Evolutionary conservation across 2,113 vertebrate species (phyloP).

Genomic region (Lota lota): DNA sequence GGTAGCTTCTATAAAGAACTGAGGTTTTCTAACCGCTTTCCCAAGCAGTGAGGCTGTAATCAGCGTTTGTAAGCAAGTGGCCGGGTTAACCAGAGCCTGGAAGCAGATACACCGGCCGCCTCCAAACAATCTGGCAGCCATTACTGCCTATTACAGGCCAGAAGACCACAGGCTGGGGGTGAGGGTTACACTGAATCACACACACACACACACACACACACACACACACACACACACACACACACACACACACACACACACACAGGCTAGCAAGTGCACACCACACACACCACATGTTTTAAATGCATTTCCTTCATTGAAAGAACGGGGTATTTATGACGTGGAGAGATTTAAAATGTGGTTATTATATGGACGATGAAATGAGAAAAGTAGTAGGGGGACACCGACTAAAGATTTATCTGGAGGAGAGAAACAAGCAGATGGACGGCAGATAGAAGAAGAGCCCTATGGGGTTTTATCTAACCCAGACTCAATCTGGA

Average conservation of each 20-base stretch:
- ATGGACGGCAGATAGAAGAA: not conserved
- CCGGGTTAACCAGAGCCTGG: slow-evolving; percentile 62
- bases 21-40: slow-evolving; percentile 57
- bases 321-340: too few relatives aligned
- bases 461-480: not conserved
- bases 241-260: slow-evolving; percentile 19
- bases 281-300: too few relatives aligned
- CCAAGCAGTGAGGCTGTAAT: slow-evolving; percentile 62
- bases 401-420: too few relatives aligned
- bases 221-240: not conserved
- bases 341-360: too few relatives aligned
- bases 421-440: too few relatives aligned
- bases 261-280: too few relatives aligned
- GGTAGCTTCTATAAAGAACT: slow-evolving; percentile 63
- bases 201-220: slow-evolving; percentile 35
- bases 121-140: slow-evolving; percentile 71
- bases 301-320: too few relatives aligned
- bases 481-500: too few relatives aligned
- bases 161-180: slow-evolving; percentile 51
- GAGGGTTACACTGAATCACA: slow-evolving; percentile 51
- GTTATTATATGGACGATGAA: too few relatives aligned
- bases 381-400: too few relatives aligned
- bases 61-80: slow-evolving; percentile 69
- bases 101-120: slow-evolving; percentile 55
- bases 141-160: slow-evolving; percentile 70